Evolutionary conservation across 2,113 vertebrate species (phyloP).

Genomic region (Leucoraja erinaceus): DNA sequence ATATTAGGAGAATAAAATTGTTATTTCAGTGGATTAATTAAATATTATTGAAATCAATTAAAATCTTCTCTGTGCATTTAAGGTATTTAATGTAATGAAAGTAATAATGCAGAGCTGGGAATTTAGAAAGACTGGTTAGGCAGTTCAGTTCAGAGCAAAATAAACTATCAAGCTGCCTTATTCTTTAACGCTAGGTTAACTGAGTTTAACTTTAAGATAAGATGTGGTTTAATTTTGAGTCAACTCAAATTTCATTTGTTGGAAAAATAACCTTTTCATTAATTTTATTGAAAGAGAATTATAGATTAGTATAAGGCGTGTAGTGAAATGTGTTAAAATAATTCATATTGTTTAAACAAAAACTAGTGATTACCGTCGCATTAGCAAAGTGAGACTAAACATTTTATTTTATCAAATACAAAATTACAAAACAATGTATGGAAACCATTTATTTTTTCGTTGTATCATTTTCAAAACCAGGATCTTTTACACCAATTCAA

Average conservation of each 20-base stretch:
- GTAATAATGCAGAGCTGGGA: neutral
- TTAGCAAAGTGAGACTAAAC: neutral
- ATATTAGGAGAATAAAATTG: neutral
- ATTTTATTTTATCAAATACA: neutral
- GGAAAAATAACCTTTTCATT: neutral
- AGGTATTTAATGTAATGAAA: neutral
- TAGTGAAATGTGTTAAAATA: neutral
- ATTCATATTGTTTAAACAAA: neutral
- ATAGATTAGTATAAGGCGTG: neutral
- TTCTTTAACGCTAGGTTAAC: neutral
- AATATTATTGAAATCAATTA: neutral
- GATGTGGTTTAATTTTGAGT: neutral
- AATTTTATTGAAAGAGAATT: neutral
- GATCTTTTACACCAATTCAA: neutral
- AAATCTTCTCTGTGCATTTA: neutral
- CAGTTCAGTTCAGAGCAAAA: neutral
- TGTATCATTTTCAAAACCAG: neutral
- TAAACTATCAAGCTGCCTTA: neutral
- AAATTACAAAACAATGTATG: neutral
- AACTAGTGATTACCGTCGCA: neutral
- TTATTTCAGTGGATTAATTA: constrained; percentile 26
- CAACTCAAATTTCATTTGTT: neutral
- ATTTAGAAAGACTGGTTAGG: neutral
- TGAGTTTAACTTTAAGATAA: neutral
- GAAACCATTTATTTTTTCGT: neutral